These are phyloP conservation scores for Glossophaga mutica DNA, from an alignment of 2,797 vertebrate genomes.

Conservation along the genomic window DNA sequence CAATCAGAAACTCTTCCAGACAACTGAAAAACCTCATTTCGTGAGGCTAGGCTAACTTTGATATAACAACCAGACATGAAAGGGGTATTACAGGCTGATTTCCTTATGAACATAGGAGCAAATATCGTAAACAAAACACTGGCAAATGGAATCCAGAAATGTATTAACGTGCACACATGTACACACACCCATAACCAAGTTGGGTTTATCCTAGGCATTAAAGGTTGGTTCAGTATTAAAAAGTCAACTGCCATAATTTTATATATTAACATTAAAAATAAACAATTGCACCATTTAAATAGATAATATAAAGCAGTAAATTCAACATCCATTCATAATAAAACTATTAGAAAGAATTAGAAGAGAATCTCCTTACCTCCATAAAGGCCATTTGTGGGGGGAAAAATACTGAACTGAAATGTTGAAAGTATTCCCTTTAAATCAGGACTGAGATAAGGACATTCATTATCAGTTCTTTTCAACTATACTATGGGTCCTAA, in stretches of 20 bases:
- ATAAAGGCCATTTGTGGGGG: background rate
- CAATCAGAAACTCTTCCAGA: background rate
- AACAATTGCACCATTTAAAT: background rate
- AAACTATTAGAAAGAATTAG: slow-evolving; percentile 1
- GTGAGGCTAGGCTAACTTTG: background rate
- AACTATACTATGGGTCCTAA: background rate
- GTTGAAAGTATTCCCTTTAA: background rate
- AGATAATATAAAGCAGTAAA: background rate
- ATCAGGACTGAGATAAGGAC: background rate
- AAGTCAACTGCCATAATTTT: background rate
- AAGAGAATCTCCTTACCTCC: background rate
- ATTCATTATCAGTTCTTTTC: background rate
- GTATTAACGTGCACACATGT: background rate
- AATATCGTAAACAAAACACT: background rate
- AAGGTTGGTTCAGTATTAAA: background rate
- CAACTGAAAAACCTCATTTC: background rate
- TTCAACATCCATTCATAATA: background rate
- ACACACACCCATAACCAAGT: background rate
- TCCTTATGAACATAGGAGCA: background rate
- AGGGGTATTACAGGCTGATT: background rate
- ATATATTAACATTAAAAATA: slow-evolving; percentile 19
- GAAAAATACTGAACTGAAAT: background rate
- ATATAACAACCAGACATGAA: background rate
- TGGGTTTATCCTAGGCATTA: slow-evolving; percentile 3
- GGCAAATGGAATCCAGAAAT: background rate